A percentile compares a stretch with the other conserved stretches of the same genome.
Evolutionary conservation across 2,797 vertebrate genomes (phyloP).

Genomic region (Huso huso): DNA sequence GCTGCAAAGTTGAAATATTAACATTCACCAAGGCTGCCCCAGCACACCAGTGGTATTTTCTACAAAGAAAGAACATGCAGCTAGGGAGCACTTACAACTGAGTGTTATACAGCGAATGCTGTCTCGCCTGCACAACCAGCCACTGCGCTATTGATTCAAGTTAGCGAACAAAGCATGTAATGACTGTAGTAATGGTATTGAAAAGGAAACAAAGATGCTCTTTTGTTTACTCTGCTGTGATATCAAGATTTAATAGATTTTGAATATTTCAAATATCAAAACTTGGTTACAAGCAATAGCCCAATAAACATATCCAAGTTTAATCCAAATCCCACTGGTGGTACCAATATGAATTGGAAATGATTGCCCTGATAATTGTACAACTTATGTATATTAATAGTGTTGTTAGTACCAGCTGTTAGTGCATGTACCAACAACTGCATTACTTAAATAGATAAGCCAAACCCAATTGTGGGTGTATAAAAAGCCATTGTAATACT

Average conservation of each 20-base stretch:
- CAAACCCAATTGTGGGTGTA: no score
- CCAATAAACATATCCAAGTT: neutral
- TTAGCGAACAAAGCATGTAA: neutral
- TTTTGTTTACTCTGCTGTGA: neutral
- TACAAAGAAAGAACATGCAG: neutral
- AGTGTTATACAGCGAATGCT: neutral
- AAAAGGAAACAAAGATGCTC: conserved; percentile 7
- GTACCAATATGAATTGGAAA: neutral
- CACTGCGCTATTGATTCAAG: neutral
- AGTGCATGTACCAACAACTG: no score
- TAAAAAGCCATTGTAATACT: no score
- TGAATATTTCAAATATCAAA: neutral
- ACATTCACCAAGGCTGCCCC: neutral
- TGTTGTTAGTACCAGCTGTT: no score
- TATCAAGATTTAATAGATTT: conserved; percentile 6
- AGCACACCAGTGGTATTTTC: neutral
- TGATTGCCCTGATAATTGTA: no score
- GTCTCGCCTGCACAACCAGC: neutral
- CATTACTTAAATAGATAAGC: no score
- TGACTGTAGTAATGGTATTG: neutral
- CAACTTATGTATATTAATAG: no score
- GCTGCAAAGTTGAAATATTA: neutral
- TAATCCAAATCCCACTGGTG: conserved; percentile 11
- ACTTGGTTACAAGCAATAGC: neutral
- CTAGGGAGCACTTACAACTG: neutral